phyloP scores from a whole-genome alignment of 2,797 vertebrate species.

The Salmo trutta region DNA sequence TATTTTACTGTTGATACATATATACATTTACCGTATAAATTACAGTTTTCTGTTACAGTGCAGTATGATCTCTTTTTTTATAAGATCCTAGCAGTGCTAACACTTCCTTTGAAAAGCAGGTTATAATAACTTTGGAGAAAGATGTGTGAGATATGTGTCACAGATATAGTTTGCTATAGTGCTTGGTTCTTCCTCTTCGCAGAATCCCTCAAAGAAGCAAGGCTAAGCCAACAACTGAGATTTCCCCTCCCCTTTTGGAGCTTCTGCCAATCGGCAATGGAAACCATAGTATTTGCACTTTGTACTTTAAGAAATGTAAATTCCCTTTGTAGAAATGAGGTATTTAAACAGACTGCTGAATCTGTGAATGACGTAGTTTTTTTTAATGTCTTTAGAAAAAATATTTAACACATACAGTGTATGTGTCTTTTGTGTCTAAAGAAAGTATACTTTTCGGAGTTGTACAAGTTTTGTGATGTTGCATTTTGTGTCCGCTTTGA shows the following conservation, averaged over 20 bases:
- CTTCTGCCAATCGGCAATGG: conserved; percentile 81
- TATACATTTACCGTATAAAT: no score
- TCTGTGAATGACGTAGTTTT: conserved; percentile 91
- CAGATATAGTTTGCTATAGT: conserved; percentile 12
- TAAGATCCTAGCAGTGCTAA: no score
- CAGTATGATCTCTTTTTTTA: no score
- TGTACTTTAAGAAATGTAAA: conserved; percentile 97
- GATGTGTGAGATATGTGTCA: not conserved
- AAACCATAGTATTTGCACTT: conserved; percentile 99
- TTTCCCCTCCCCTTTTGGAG: conserved; percentile 63
- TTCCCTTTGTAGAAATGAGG: conserved; percentile 97
- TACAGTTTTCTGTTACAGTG: no score
- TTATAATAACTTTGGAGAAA: not conserved
- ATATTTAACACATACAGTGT: conserved; percentile 92
- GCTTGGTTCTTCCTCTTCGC: conserved; percentile 45
- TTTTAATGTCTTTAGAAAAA: conserved; percentile 78
- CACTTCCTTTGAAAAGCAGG: not conserved
- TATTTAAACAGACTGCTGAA: conserved; percentile 93
- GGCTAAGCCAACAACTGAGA: conserved; percentile 76
- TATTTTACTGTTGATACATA: no score
- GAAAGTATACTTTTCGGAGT: conserved; percentile 78
- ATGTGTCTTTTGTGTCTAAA: conserved; percentile 87
- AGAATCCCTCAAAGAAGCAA: conserved; percentile 90
- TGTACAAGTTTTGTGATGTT: conserved; percentile 80
- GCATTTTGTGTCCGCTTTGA: conserved; percentile 55